Conservation (phyloP, 2,113 vertebrate genomes). For the Pluvianellus socialis region DNA sequence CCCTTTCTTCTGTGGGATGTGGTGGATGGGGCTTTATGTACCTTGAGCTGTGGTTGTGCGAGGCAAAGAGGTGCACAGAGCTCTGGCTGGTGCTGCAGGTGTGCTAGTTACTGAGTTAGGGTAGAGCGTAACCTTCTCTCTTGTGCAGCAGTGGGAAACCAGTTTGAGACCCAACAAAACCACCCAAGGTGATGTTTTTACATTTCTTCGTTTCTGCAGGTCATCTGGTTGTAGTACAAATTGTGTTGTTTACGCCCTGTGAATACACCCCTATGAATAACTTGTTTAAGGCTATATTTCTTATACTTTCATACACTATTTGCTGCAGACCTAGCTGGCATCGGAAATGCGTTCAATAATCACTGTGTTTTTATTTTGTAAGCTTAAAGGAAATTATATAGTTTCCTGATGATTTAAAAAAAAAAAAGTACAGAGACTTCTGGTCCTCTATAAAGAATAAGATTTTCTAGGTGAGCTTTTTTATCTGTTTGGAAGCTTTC, state of each 20-base stretch:
- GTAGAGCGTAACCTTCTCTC: neutral
- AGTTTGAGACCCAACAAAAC: neutral
- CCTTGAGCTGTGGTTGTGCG: neutral
- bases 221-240: neutral
- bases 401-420: neutral
- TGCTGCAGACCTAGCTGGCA: neutral
- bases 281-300: neutral
- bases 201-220: neutral
- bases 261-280: neutral
- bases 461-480: neutral
- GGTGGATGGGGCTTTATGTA: neutral
- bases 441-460: neutral
- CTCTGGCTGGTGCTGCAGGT: neutral
- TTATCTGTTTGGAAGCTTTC: neutral
- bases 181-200: neutral
- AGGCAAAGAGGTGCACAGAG: neutral
- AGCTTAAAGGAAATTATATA: neutral
- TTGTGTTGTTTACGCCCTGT: neutral
- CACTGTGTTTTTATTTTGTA: neutral
- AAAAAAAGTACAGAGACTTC: neutral
- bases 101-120: neutral
- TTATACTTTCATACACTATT: neutral
- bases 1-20: neutral
- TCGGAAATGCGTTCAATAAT: accelerated
- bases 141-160: neutral